Evolutionary conservation across 2,113 vertebrate genomes (phyloP).

Genomic region (Elephantulus edwardii): DNA sequence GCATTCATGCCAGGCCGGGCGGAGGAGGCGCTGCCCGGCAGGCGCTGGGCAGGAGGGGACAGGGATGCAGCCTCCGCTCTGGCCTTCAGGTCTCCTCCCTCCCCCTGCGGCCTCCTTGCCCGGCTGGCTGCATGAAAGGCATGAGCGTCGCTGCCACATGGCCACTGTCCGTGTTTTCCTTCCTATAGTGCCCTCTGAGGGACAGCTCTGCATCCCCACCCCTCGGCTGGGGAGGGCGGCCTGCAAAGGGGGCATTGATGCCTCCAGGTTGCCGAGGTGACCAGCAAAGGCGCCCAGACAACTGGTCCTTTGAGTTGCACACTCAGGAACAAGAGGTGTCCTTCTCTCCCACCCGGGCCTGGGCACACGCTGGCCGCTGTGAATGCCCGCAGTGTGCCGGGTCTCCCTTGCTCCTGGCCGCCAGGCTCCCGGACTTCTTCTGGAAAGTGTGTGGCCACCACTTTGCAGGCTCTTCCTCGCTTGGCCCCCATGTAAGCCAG

Average conservation of each 20-base stretch:
- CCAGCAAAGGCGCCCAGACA: slow-evolving; percentile 66
- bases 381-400: slow-evolving; percentile 82
- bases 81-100: neutral
- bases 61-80: slow-evolving; percentile 31
- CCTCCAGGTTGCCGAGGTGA: slow-evolving; percentile 57
- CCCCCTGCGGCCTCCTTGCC: accelerated
- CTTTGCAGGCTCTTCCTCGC: slow-evolving; percentile 52
- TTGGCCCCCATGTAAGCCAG: no score
- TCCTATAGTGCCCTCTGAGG: slow-evolving; percentile 74
- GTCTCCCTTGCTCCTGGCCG: slow-evolving; percentile 68
- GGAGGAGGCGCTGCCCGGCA: slow-evolving; percentile 54
- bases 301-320: slow-evolving; percentile 67
- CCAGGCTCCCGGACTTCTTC: slow-evolving; percentile 67
- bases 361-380: slow-evolving; percentile 58
- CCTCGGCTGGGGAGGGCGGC: neutral
- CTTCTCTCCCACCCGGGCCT: slow-evolving; percentile 60
- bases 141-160: neutral
- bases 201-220: slow-evolving; percentile 64
- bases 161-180: slow-evolving; percentile 71
- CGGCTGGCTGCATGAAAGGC: neutral
- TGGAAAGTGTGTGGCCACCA: slow-evolving; percentile 72
- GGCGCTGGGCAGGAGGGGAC: slow-evolving; percentile 47
- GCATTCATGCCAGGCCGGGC: slow-evolving; percentile 77
- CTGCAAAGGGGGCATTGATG: slow-evolving; percentile 78
- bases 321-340: slow-evolving; percentile 60